phyloP scores from a whole-genome alignment of 2,888 invertebrate genomes.

The Miltochrista miniata region DNA sequence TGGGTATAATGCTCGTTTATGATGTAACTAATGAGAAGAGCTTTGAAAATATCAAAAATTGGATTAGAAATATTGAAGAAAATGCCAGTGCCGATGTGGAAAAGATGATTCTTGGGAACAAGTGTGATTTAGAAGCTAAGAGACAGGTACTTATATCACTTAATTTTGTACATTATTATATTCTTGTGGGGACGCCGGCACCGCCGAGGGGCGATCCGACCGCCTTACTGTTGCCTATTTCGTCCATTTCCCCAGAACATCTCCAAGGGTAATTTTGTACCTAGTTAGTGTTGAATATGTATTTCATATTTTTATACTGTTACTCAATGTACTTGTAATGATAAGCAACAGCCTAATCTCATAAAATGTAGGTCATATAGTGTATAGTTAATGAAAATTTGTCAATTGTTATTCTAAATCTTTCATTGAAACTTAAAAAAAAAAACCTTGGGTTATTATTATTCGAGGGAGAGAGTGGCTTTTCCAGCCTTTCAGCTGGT shows the following conservation, averaged over 20 bases:
- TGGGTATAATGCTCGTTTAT: slow-evolving; percentile 99
- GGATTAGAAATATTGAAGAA: slow-evolving; percentile 99
- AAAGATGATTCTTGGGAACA: slow-evolving; percentile 99
- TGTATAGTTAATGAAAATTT: not conserved
- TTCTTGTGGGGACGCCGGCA: no score
- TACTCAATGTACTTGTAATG: slow-evolving; percentile 10
- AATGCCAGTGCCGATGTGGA: slow-evolving; percentile 99
- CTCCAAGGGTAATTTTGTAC: no score
- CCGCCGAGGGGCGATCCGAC: no score
- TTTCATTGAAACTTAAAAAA: no score
- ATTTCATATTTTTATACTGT: not conserved
- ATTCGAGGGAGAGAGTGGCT: no score
- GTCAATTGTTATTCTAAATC: no score
- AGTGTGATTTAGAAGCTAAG: slow-evolving; percentile 98
- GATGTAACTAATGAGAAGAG: slow-evolving; percentile 99
- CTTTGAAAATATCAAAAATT: slow-evolving; percentile 99
- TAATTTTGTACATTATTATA: not conserved
- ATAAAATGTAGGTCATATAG: not conserved
- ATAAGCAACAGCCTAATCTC: slow-evolving; percentile 16
- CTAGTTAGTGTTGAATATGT: not conserved
- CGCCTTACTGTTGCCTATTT: no score
- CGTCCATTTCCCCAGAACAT: no score
- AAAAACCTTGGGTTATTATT: no score
- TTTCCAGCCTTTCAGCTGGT: no score
- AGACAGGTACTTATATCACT: slow-evolving; percentile 88